phyloP scores from a whole-genome alignment of 1,140 invertebrate species.

The Choristoneura fumiferana region DNA sequence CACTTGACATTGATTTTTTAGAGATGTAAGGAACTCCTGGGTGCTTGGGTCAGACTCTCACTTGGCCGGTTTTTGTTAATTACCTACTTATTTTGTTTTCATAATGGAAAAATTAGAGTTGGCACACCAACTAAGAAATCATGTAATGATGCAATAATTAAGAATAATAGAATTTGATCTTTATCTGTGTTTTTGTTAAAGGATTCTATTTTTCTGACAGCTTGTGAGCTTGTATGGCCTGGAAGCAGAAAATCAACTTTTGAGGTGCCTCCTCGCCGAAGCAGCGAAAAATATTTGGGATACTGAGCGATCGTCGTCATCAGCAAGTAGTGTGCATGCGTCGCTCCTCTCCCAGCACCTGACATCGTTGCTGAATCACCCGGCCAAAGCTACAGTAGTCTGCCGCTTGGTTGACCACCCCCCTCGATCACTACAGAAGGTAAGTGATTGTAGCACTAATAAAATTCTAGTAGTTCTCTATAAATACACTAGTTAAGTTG shows the following conservation, averaged over 20 bases:
- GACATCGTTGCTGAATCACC: slow-evolving; percentile 61
- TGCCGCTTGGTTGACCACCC: slow-evolving; percentile 67
- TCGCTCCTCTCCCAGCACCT: slow-evolving; percentile 62
- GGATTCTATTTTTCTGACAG: slow-evolving; percentile 44
- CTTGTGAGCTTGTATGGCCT: slow-evolving; percentile 67
- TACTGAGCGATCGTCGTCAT: slow-evolving; percentile 51
- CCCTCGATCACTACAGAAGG: slow-evolving; percentile 62
- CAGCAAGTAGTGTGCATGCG: slow-evolving; percentile 53
- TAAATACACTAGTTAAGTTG: slow-evolving; percentile 19
- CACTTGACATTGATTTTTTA: too few relatives aligned
- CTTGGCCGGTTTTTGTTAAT: too few relatives aligned
- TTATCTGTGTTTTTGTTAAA: slow-evolving; percentile 20
- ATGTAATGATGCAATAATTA: too few relatives aligned
- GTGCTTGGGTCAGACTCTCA: too few relatives aligned
- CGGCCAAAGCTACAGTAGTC: slow-evolving; percentile 69
- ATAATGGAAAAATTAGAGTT: too few relatives aligned
- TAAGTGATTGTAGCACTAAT: slow-evolving; percentile 32
- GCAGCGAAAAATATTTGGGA: slow-evolving; percentile 65
- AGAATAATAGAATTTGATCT: too few relatives aligned
- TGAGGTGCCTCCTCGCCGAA: slow-evolving; percentile 66
- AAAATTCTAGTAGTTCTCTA: neutral
- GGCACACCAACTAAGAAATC: too few relatives aligned
- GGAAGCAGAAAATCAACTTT: slow-evolving; percentile 71
- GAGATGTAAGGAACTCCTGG: too few relatives aligned
- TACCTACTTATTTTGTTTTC: too few relatives aligned